Evolutionary conservation across 64 coral and sea anemone species (phyloP).

Genomic region (Montipora efflorescens): DNA sequence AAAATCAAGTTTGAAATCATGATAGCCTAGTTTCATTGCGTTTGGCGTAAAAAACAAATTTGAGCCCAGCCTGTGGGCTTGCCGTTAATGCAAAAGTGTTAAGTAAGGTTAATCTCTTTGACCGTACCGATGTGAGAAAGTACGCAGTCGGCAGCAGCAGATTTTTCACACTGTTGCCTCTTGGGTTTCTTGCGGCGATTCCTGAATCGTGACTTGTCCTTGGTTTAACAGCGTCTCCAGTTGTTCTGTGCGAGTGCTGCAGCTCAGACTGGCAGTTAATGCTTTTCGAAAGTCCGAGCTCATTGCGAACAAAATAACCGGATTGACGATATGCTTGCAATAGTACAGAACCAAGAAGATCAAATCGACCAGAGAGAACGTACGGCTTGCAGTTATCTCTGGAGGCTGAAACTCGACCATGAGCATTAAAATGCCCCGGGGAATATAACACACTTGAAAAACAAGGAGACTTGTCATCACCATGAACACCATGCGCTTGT

Average conservation of each 20-base stretch:
- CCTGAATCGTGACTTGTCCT: not conserved
- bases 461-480: constrained; percentile 48
- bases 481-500: constrained; percentile 64
- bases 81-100: too few relatives aligned
- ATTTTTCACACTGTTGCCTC: not conserved
- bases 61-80: too few relatives aligned
- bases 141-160: too few relatives aligned
- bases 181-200: constrained; percentile 5
- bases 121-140: too few relatives aligned
- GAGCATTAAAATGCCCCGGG: constrained; percentile 75
- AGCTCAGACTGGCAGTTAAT: not conserved
- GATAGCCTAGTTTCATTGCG: too few relatives aligned
- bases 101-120: too few relatives aligned
- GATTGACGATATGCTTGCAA: constrained; percentile 66
- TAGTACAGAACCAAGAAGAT: constrained; percentile 51
- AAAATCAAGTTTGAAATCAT: too few relatives aligned
- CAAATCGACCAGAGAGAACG: constrained; percentile 28
- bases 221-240: not conserved
- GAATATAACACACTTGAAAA: constrained; percentile 75
- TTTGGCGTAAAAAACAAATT: too few relatives aligned
- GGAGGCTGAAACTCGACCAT: constrained; percentile 33
- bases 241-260: not conserved
- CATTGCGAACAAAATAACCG: constrained; percentile 59
- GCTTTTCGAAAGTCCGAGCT: constrained; percentile 50
- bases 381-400: not conserved